Base-by-base conservation (phyloP, 2,113 vertebrate genomes). In the Colossoma macropomum region DNA sequence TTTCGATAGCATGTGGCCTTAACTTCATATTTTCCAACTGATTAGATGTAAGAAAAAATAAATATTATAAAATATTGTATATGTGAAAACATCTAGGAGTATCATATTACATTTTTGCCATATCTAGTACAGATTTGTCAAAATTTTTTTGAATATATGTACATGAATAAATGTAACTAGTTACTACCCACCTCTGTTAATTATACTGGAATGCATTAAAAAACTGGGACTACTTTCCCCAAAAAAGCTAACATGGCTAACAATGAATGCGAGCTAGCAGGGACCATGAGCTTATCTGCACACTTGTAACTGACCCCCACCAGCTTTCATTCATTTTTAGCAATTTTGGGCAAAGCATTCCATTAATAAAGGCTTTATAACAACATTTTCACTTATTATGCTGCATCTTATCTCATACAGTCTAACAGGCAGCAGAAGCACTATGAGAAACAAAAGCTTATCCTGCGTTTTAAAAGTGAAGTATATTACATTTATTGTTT, bases 291-390 rank as follows among this genome's bases (percentile, higher is more conserved):
- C 52, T 59, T 19, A 30, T 78, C 13, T 52, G 76, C 62, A 32
- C 65, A 12, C 2, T 52, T 52, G 6, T 63, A 52, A 52, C 27
- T 65, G 60, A 77, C 75, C 45, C n/a, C 19, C 56, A 59, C 54
- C 41, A 34, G 28, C 60, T 48, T 45, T 71, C 34, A 45, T 60
- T 72, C 19, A 45, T 56, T 25, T 59, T 27, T 16, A 19, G 7
- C 69, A 56, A 27, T 59, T 56, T 70, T 28, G 52, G n/a, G 12
- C 25, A 80, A 59, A 21, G 9, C n/a, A 28, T 79, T 52, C 45
- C 63, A 38, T 38, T 12, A 65, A 63, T 63, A 41, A 85, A 77
- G 34, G 30, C 27, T 56, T 80, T 11, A 78, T 52, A 25, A 79
- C 83, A 80, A 50, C 62, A 27, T n/a, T 15, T 69, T 34, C 30